Evolutionary conservation across 1,140 invertebrate species (phyloP).

Genomic region (Trichogramma pretiosum): DNA sequence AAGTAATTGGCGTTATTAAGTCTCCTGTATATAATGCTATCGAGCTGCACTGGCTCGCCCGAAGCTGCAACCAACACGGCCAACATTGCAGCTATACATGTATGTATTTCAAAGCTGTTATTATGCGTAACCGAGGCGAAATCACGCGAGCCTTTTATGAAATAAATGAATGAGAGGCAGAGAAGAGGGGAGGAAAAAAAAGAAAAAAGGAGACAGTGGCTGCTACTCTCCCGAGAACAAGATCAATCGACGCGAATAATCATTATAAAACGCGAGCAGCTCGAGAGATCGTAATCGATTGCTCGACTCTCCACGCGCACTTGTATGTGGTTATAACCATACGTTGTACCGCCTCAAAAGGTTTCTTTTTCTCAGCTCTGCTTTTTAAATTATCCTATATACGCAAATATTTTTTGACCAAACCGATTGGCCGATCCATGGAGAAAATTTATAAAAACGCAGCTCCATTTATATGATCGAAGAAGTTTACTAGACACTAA

Average conservation of each 20-base stretch:
- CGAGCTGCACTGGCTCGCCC: background rate
- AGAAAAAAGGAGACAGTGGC: too few relatives aligned
- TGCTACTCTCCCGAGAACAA: too few relatives aligned
- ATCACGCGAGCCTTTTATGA: conserved; percentile 18
- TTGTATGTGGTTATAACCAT: background rate
- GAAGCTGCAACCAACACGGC: too few relatives aligned
- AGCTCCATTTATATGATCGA: too few relatives aligned
- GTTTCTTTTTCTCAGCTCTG: background rate
- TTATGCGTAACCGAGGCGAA: conserved; percentile 27
- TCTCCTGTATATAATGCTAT: too few relatives aligned
- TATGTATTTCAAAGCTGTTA: conserved; percentile 36
- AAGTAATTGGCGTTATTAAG: conserved; percentile 13
- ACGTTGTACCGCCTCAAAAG: background rate
- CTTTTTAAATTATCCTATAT: background rate
- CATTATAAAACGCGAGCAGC: conserved; percentile 1
- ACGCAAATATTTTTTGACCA: too few relatives aligned
- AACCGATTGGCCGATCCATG: too few relatives aligned
- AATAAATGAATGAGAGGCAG: too few relatives aligned
- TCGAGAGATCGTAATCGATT: conserved; percentile 17
- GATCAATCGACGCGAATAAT: conserved; percentile 3
- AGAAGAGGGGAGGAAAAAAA: too few relatives aligned
- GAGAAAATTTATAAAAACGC: too few relatives aligned
- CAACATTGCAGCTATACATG: too few relatives aligned
- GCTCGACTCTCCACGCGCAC: conserved; percentile 1
- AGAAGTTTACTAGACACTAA: too few relatives aligned